Conservation (phyloP, 53 echinoderm and acorn worm species). For the Antedon mediterranea region DNA sequence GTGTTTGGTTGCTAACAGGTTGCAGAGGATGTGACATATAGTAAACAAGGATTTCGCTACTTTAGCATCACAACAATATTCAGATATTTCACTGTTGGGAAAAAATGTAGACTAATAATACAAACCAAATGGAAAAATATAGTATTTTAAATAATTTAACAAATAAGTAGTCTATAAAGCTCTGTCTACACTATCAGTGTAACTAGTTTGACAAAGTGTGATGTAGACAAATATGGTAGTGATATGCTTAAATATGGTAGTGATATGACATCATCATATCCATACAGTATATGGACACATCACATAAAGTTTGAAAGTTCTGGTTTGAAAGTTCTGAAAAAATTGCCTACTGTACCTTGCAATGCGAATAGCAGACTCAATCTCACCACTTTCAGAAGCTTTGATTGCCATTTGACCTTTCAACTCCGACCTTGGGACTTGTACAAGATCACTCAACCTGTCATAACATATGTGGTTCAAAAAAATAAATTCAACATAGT, state of each 20-base stretch:
- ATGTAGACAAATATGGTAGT: too few relatives aligned
- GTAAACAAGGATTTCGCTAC: constrained; percentile 35
- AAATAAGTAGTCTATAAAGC: too few relatives aligned
- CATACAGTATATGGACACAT: too few relatives aligned
- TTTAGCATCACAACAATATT: constrained; percentile 12
- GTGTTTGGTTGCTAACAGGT: constrained; percentile 24
- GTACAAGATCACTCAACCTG: constrained; percentile 49
- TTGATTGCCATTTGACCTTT: constrained; percentile 46
- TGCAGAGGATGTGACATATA: constrained; percentile 27
- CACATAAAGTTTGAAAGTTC: too few relatives aligned
- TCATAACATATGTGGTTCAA: background rate
- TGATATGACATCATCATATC: too few relatives aligned
- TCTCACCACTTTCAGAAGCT: constrained; percentile 50
- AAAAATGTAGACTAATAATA: background rate
- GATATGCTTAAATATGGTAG: too few relatives aligned
- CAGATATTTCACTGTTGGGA: constrained; percentile 35
- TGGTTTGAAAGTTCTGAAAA: too few relatives aligned
- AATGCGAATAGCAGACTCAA: constrained; percentile 33
- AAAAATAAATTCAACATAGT: too few relatives aligned
- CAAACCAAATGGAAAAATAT: background rate
- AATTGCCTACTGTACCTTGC: constrained; percentile 31
- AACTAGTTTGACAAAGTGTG: too few relatives aligned
- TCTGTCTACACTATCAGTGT: too few relatives aligned
- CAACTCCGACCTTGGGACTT: constrained; percentile 29
- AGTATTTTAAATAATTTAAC: too few relatives aligned